phyloP scores from a whole-genome alignment of 2,797 vertebrate species.

The Scolopax rusticola region DNA sequence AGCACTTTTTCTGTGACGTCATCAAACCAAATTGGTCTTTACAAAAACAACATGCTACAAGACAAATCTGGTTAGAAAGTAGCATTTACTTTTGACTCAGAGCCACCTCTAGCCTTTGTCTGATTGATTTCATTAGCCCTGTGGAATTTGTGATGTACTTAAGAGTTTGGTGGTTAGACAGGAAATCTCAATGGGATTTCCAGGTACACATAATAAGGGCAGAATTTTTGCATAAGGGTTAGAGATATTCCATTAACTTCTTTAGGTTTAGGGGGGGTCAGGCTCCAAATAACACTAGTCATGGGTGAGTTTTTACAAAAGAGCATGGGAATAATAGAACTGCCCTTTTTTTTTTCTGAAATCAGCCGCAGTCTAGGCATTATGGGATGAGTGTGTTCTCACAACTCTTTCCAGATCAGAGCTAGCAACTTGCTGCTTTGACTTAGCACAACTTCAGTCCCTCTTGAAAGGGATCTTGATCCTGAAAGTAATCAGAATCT shows the following conservation, averaged over 20 bases:
- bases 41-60: neutral
- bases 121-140: conserved; percentile 10
- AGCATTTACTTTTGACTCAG: neutral
- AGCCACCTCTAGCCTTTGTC: neutral
- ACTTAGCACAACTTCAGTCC: neutral
- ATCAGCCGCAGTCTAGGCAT: neutral
- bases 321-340: neutral
- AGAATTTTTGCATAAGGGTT: neutral
- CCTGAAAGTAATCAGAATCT: conserved; percentile 24
- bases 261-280: neutral
- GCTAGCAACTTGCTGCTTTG: neutral
- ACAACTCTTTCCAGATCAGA: neutral
- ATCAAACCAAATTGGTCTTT: neutral
- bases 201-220: neutral
- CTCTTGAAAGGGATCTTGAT: neutral
- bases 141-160: neutral
- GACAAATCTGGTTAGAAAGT: neutral
- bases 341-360: neutral
- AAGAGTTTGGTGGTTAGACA: neutral
- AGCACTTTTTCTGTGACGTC: neutral
- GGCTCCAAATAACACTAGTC: neutral
- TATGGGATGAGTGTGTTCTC: neutral
- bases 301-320: neutral
- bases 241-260: neutral
- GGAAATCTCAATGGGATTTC: conserved; percentile 1